These are phyloP conservation scores for Proales similis DNA, from an alignment of 1,140 invertebrate species.

Conservation along the genomic window DNA sequence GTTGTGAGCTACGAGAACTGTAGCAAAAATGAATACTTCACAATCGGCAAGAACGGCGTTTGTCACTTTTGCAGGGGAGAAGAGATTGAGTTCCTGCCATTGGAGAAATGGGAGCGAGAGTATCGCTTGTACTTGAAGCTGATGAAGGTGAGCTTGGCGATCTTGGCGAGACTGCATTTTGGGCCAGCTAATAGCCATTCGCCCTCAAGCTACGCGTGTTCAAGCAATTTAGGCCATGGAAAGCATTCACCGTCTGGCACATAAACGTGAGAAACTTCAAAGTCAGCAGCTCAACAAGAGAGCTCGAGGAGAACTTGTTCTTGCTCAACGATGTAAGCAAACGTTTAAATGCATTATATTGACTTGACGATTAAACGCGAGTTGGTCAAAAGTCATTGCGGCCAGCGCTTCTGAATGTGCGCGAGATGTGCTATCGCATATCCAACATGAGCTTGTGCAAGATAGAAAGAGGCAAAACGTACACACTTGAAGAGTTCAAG, in stretches of 20 bases:
- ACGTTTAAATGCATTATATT: background rate
- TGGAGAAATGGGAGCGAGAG: conserved; percentile 16
- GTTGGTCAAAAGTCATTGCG: conserved; percentile 56
- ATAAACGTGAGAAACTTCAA: conserved; percentile 67
- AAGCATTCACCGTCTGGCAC: conserved; percentile 70
- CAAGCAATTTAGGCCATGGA: conserved; percentile 64
- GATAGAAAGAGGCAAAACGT: conserved; percentile 51
- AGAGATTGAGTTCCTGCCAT: conserved; percentile 27
- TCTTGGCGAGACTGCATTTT: background rate
- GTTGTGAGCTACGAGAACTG: conserved; percentile 26
- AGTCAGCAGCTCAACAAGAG: conserved; percentile 57
- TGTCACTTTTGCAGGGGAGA: conserved; percentile 18
- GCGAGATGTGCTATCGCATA: conserved; percentile 61
- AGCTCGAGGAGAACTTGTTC: conserved; percentile 63
- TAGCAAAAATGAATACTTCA: conserved; percentile 38
- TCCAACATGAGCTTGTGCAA: conserved; percentile 54
- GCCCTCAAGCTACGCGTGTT: conserved; percentile 39
- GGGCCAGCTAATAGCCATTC: conserved; percentile 39
- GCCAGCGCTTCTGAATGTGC: conserved; percentile 62
- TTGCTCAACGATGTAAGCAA: conserved; percentile 59
- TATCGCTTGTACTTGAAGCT: conserved; percentile 16
- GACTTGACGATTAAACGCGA: background rate
- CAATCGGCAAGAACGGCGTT: conserved; percentile 27
- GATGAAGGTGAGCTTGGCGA: background rate
- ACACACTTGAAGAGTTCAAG: conserved; percentile 56